A percentile compares a stretch with the other conserved stretches of the same genome.
Evolutionary conservation across 2,888 invertebrate genomes (phyloP).

Genomic region (Megalurothrips usitatus): DNA sequence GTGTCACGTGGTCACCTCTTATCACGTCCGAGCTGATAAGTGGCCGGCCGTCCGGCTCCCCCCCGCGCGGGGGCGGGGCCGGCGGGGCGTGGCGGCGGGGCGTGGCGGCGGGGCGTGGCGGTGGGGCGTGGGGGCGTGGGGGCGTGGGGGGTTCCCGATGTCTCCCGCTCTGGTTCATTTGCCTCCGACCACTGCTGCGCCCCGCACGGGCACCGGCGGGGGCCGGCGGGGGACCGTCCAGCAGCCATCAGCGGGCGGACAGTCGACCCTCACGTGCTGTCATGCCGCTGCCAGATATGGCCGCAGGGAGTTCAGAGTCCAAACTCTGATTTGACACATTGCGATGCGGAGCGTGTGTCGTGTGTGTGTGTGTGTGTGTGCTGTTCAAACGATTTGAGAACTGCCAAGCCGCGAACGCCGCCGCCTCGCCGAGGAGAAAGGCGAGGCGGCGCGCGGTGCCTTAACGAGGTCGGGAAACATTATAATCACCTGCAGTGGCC

Average conservation of each 20-base stretch:
- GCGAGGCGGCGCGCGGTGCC: too few relatives aligned
- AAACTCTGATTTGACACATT: too few relatives aligned
- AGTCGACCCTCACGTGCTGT: too few relatives aligned
- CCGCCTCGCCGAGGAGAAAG: too few relatives aligned
- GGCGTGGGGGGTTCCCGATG: not conserved
- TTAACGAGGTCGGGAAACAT: too few relatives aligned
- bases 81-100: not conserved
- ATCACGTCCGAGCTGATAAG: not conserved
- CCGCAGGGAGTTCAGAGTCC: not conserved
- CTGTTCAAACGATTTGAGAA: too few relatives aligned
- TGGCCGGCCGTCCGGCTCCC: not conserved
- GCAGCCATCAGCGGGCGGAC: not conserved
- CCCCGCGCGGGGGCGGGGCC: not conserved
- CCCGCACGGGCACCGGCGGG: not conserved
- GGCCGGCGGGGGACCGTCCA: not conserved
- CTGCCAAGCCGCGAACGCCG: too few relatives aligned
- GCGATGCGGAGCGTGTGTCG: not conserved
- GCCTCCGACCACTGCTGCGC: too few relatives aligned
- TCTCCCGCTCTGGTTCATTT: too few relatives aligned
- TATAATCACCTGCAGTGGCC: not conserved
- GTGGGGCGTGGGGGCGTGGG: too few relatives aligned
- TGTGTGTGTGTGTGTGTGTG: too few relatives aligned
- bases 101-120: not conserved
- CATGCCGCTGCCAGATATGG: too few relatives aligned
- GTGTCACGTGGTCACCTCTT: not conserved